Conservation (phyloP, 2,797 vertebrate genomes). For the Lacerta viridis region DNA sequence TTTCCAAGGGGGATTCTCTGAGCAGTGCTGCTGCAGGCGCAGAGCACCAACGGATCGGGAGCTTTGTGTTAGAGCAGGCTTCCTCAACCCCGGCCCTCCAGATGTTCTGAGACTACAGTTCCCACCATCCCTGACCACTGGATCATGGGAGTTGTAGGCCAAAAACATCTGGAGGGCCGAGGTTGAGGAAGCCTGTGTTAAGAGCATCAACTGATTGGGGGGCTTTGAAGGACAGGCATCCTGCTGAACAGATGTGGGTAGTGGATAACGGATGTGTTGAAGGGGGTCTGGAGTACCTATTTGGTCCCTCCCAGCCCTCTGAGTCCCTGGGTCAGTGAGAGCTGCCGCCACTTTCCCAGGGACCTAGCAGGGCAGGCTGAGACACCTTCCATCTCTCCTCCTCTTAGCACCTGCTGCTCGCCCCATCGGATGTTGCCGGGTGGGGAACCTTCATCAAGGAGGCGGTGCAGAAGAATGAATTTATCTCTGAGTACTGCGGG, state of each 20-base stretch:
- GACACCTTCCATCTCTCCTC: constrained; percentile 26
- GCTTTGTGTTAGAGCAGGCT: too few species aligned
- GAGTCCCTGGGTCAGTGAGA: neutral
- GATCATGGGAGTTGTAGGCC: too few species aligned
- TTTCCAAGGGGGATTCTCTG: neutral
- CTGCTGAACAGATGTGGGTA: neutral
- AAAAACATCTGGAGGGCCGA: too few species aligned
- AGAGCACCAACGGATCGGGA: too few species aligned
- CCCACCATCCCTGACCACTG: too few species aligned
- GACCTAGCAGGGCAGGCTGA: constrained; percentile 20
- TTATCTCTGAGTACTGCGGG: constrained; percentile 98
- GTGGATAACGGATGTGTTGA: neutral
- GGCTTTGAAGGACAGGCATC: neutral
- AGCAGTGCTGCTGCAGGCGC: neutral
- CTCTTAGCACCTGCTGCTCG: constrained; percentile 91
- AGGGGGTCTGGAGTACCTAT: neutral
- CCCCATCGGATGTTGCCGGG: constrained; percentile 96
- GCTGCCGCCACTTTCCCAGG: neutral
- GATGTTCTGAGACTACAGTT: too few species aligned
- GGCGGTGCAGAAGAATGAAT: constrained; percentile 97
- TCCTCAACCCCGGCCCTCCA: too few species aligned
- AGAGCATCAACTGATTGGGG: neutral
- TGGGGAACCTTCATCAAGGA: constrained; percentile 99
- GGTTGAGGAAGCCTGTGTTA: neutral
- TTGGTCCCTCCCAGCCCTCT: neutral